Base-by-base conservation (phyloP, 2,888 invertebrate genomes). In the Fragum whitleyi region DNA sequence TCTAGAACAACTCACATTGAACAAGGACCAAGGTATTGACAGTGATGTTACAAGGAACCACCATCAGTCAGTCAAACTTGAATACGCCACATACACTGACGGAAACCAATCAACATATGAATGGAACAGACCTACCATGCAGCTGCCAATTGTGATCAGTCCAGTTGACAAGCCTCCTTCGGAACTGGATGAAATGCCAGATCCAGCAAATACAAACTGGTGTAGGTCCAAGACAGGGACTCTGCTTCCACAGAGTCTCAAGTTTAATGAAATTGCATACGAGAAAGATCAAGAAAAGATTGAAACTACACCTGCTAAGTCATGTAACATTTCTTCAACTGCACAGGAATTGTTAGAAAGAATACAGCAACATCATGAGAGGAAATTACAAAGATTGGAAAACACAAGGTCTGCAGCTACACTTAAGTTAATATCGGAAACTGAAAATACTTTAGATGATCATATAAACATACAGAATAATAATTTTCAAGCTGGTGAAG, bases 391-490 rank as follows among this genome's bases (percentile, higher is more conserved):
- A 23, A 26, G 32, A 61, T 23, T 19, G 3, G 61, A 26, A 32
- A 26, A 61, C 9, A 19, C 61, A 29, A 32, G 29, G 16, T 9
- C 61, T 26, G 14, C 2, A 28, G 32, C n/a, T 19, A 32, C 32
- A 11, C 2, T 19, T 61, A 29, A 32, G 19, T 61, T 29, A 9
- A 1, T 14, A 2, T 11, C 16, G 5, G 7, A 26, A 61, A 11
- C 14, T 32, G 26, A 28, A 6, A 2, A 32, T 14, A 28, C 19
- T 32, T 19, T 19, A 5, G 29, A 5, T 19, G 26, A n/a, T 16
- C 23, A 65, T 65, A 23, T 65, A 11, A 65, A 65, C 42, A 42
- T n/a, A 1, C 21, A 65, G 36, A 65, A 65, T 26, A 65, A 65
- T 26, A 65, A 65, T 65, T 1, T 42, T 11, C 19, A 16, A 9